A percentile compares a stretch with the other conserved stretches of the same genome.
Conservation (phyloP, 2,888 invertebrate species). For the Synanthedon vespiformis region DNA sequence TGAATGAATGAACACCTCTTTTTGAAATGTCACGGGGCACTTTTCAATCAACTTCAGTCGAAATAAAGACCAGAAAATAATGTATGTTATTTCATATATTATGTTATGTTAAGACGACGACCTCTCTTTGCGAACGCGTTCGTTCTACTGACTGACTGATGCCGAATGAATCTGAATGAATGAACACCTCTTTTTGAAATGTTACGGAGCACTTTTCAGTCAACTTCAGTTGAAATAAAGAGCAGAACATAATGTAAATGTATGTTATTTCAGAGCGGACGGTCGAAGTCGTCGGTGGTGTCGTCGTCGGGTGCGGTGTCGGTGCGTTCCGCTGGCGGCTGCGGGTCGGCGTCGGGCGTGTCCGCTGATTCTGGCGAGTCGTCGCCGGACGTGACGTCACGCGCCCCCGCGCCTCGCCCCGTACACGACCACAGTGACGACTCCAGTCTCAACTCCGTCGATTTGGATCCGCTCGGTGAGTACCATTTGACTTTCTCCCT, state of each 20-base stretch:
- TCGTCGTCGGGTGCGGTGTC: slow-evolving; percentile 63
- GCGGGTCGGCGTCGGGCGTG: slow-evolving; percentile 54
- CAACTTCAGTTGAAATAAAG: too few relatives aligned
- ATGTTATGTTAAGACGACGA: too few relatives aligned
- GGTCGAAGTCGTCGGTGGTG: slow-evolving; percentile 68
- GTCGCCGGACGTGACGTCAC: slow-evolving; percentile 65
- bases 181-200: too few relatives aligned
- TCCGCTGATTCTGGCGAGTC: slow-evolving; percentile 62
- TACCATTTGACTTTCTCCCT: slow-evolving; percentile 1
- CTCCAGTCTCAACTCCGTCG: slow-evolving; percentile 92
- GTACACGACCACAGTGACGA: slow-evolving; percentile 78
- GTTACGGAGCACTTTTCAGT: too few relatives aligned
- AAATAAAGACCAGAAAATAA: too few relatives aligned
- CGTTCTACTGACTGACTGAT: too few relatives aligned
- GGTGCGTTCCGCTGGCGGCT: slow-evolving; percentile 57
- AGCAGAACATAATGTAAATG: background rate
- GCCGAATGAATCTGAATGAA: too few relatives aligned
- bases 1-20: too few relatives aligned
- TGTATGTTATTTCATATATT: slow-evolving; percentile 38
- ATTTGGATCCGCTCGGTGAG: slow-evolving; percentile 79
- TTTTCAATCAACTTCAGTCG: too few relatives aligned
- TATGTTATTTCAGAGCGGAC: slow-evolving; percentile 66
- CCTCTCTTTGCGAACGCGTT: too few relatives aligned
- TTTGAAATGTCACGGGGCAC: too few relatives aligned
- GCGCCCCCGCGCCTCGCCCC: slow-evolving; percentile 54